Conservation (phyloP, 2,888 invertebrate genomes). For the Phaonia tiefii region DNA sequence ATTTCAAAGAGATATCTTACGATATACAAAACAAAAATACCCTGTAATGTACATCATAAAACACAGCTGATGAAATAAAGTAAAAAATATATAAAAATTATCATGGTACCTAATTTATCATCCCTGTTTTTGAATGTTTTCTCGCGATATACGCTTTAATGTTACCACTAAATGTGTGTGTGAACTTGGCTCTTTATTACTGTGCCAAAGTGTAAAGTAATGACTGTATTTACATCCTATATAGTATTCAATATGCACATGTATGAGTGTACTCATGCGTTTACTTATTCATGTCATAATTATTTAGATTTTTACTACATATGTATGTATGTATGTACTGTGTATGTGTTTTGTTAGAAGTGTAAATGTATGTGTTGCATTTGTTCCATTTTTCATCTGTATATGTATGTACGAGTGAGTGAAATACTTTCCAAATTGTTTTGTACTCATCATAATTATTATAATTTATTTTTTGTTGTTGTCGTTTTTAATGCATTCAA, state of each 20-base stretch:
- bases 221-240: neutral
- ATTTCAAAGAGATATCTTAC: no score
- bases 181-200: neutral
- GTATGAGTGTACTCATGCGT: neutral
- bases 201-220: neutral
- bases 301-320: neutral
- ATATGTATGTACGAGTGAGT: neutral
- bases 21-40: no score
- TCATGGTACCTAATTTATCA: no score
- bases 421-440: conserved; percentile 1
- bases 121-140: conserved; percentile 3
- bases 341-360: neutral
- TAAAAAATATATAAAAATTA: no score
- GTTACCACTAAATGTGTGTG: neutral
- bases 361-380: neutral
- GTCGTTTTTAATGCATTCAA: conserved; percentile 12
- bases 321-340: neutral
- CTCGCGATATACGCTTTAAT: neutral
- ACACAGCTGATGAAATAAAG: no score
- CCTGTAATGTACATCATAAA: no score
- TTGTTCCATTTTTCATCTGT: neutral
- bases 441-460: conserved; percentile 7
- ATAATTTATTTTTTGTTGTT: conserved; percentile 11
- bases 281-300: conserved; percentile 13
- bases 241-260: neutral